These are phyloP conservation scores for Meliscaeva auricollis DNA, from an alignment of 2,888 invertebrate genomes.

Conservation along the genomic window DNA sequence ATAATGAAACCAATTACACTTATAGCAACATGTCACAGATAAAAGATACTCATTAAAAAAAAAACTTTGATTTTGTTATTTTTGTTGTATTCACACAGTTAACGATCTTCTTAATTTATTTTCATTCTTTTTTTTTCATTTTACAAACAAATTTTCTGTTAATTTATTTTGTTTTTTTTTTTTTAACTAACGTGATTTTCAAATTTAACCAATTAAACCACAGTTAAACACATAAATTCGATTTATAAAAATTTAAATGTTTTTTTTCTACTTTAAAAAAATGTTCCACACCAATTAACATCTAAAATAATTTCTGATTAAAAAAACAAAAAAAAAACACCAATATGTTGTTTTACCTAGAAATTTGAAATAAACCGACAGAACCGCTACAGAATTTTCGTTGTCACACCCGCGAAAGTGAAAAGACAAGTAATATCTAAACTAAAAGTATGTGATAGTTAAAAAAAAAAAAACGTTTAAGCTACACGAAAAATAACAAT, in stretches of 20 bases:
- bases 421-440: background rate
- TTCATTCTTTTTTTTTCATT: too few species aligned
- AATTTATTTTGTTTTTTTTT: too few species aligned
- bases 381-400: background rate
- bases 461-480: background rate
- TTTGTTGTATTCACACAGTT: background rate
- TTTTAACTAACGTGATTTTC: too few species aligned
- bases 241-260: too few species aligned
- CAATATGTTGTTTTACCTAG: background rate
- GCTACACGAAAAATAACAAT: background rate
- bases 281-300: too few species aligned
- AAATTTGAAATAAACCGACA: constrained; percentile 7
- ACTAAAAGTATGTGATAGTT: background rate
- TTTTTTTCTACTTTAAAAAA: too few species aligned
- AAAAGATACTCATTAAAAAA: background rate
- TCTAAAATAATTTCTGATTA: too few species aligned
- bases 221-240: too few species aligned
- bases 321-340: too few species aligned
- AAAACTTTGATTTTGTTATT: background rate
- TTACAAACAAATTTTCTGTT: background rate
- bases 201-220: too few species aligned
- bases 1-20: constrained; percentile 32
- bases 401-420: constrained; percentile 3
- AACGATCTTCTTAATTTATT: background rate
- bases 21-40: constrained; percentile 24